phyloP scores from a whole-genome alignment of 1,140 invertebrate species.

The Ruditapes philippinarum region DNA sequence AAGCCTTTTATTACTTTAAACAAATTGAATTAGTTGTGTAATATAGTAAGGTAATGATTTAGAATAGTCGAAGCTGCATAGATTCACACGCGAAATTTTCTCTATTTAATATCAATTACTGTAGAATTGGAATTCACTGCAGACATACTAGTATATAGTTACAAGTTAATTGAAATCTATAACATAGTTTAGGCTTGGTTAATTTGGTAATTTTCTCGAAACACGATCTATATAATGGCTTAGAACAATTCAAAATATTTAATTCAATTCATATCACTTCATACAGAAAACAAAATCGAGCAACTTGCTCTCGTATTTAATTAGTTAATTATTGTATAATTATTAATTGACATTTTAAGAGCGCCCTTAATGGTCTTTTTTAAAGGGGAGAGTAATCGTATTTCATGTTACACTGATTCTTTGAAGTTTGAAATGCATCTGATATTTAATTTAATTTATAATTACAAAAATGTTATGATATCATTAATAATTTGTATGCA shows the following conservation, averaged over 20 bases:
- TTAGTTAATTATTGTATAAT: too few species aligned
- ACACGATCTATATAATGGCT: neutral
- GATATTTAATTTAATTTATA: too few species aligned
- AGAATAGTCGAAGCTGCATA: neutral
- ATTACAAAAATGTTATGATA: too few species aligned
- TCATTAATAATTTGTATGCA: too few species aligned
- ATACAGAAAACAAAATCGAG: neutral
- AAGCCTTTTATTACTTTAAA: constrained; percentile 40
- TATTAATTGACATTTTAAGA: too few species aligned
- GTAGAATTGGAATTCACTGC: constrained; percentile 1
- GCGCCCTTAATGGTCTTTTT: too few species aligned
- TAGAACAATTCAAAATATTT: neutral
- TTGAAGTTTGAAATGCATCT: too few species aligned
- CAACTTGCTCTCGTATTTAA: too few species aligned
- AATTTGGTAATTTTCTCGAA: constrained; percentile 12
- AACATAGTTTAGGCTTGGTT: constrained; percentile 2
- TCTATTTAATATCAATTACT: constrained; percentile 47
- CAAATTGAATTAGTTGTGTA: constrained; percentile 20
- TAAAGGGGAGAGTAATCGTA: too few species aligned
- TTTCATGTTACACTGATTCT: too few species aligned
- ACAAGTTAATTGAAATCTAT: constrained; percentile 40
- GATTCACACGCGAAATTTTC: constrained; percentile 24
- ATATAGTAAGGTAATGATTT: constrained; percentile 3
- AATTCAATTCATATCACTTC: neutral
- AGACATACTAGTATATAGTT: constrained; percentile 22